Percentiles rank a stretch among this genome's conserved stretches.
Conservation (phyloP, 2,888 invertebrate genomes). For the Limnephilus marmoratus region DNA sequence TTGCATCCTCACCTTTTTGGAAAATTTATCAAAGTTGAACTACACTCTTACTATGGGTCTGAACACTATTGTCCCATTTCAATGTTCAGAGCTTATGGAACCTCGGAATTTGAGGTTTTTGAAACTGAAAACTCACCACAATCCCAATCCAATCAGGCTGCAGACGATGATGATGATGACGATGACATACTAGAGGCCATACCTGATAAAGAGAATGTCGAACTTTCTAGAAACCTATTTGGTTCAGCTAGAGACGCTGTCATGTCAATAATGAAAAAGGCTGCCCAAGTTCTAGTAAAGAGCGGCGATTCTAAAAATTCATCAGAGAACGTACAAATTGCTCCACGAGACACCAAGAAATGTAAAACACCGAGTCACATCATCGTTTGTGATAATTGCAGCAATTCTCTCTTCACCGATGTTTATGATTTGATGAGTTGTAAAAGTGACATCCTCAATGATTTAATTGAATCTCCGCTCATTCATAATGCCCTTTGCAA, state of each 20-base stretch:
- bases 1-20: constrained; percentile 89
- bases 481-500: constrained; percentile 80
- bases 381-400: constrained; percentile 86
- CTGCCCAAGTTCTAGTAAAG: constrained; percentile 90
- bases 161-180: constrained; percentile 83
- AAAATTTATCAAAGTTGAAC: constrained; percentile 93
- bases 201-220: constrained; percentile 74
- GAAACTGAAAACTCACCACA: constrained; percentile 88
- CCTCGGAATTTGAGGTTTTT: constrained; percentile 93
- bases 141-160: constrained; percentile 78
- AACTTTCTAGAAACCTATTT: constrained; percentile 84
- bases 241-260: constrained; percentile 94
- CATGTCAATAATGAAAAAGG: constrained; percentile 94
- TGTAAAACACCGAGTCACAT: constrained; percentile 87
- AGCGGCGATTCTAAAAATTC: constrained; percentile 81
- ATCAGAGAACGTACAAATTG: constrained; percentile 74
- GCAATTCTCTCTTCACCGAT: constrained; percentile 82
- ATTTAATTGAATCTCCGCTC: constrained; percentile 79
- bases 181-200: constrained; percentile 76
- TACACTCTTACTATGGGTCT: constrained; percentile 95
- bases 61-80: constrained; percentile 99
- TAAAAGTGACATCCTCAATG: constrained; percentile 78
- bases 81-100: constrained; percentile 95
- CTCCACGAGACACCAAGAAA: constrained; percentile 73
- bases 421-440: constrained; percentile 87